Evolutionary conservation across 2,888 invertebrate species (phyloP), one percentile per base, ranked within the genome.

Genomic region (Ophioninae sp.): DNA sequence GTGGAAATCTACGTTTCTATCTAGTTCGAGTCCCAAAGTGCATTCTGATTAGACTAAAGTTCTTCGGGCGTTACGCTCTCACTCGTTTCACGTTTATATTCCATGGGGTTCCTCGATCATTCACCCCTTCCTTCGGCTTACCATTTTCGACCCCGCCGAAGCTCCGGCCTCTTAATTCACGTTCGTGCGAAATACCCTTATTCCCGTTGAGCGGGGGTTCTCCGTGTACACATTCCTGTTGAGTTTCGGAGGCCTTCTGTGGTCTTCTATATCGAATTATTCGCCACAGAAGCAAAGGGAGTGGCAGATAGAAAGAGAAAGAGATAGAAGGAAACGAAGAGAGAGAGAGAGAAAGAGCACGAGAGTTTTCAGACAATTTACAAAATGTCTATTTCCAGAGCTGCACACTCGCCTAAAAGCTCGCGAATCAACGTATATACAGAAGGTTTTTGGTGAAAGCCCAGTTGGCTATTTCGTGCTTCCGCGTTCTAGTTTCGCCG

Each of bases 1-100:
- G 23, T 68, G 61, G 59, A 65, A 81, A 81, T 77, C 64, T 72
- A 77, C 73, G 73, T 73, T 81, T 73, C 81, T 68, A 73, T 56
- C 77, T 77, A 68, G 73, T 73, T 78, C 77, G 69, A 82, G 77
- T 77, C 59, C 73, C 63, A 77, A 81, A 81, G 77, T 78, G 81
- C 81, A 82, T 82, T 77, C 76, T 77, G 81, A 82, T 82, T 82
- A 73, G 81, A 82, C 77, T 61, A 72, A 73, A 63, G 59, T 56
- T 72, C 51, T 56, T n/a, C 65, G 51, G 67, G 41, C 65, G 75
- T 76, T 80, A 75, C 76, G 56, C 71, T 63, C 63, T 44, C 41
- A 44, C 72, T 63, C 65, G 65, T 77, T 77, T 67, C 61, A 61
- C 67, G 72, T 82, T 73, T 20, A 59, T 78, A 82, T 82, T 73